Conservation (phyloP, 2,797 vertebrate genomes). For the Cossypha dichroa region DNA sequence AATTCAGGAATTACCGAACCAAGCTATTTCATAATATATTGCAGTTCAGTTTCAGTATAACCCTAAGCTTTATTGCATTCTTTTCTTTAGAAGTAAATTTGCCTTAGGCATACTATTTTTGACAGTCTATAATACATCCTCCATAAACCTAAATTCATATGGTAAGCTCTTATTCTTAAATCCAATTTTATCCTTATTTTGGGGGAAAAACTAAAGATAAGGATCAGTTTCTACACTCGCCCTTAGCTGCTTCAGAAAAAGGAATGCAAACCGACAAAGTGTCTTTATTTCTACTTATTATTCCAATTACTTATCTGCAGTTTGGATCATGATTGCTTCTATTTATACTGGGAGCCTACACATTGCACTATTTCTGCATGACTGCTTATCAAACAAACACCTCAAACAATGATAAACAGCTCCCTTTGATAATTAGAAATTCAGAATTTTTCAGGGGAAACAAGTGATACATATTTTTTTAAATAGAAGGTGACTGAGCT, state of each 20-base stretch:
- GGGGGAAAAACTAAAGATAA: constrained; percentile 22
- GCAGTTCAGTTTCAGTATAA: constrained; percentile 30
- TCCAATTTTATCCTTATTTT: constrained; percentile 53
- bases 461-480: constrained; percentile 30
- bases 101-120: constrained; percentile 44
- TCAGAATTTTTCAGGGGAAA: constrained; percentile 35
- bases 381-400: constrained; percentile 67
- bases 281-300: constrained; percentile 69
- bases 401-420: constrained; percentile 59
- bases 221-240: constrained; percentile 14
- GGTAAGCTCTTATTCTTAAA: constrained; percentile 50
- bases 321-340: constrained; percentile 63
- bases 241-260: constrained; percentile 33
- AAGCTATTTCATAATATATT: background rate
- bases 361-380: constrained; percentile 68
- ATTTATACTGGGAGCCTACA: constrained; percentile 65
- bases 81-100: constrained; percentile 38
- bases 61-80: constrained; percentile 50
- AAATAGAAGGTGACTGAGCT: background rate
- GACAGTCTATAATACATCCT: constrained; percentile 50
- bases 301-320: constrained; percentile 64
- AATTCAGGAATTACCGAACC: constrained; percentile 13
- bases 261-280: constrained; percentile 63
- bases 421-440: constrained; percentile 57
- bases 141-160: constrained; percentile 49